Evolutionary conservation across 2,797 vertebrate genomes (phyloP).

Genomic region (Danionella dracula): DNA sequence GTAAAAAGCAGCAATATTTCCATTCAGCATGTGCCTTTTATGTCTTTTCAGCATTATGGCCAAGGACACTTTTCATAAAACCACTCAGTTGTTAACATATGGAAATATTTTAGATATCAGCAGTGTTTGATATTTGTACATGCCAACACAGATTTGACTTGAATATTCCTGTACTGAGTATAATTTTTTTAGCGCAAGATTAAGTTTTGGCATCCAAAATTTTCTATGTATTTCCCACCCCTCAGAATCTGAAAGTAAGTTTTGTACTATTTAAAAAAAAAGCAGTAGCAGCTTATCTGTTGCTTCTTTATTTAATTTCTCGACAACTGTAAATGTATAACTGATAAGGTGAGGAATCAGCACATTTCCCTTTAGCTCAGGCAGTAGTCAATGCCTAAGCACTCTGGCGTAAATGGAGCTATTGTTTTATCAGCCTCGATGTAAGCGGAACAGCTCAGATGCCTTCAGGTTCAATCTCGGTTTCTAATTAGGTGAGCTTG

Average conservation of each 20-base stretch:
- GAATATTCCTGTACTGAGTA: too few species aligned
- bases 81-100: too few species aligned
- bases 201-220: too few species aligned
- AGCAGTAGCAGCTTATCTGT: constrained; percentile 68
- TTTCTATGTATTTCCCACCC: too few species aligned
- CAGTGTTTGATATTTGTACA: too few species aligned
- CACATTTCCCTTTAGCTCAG: constrained; percentile 68
- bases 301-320: constrained; percentile 64
- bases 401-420: constrained; percentile 56
- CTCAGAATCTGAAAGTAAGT: too few species aligned
- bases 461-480: too few species aligned
- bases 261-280: too few species aligned
- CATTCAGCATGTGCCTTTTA: constrained; percentile 6
- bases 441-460: background rate
- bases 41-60: background rate
- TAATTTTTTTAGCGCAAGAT: too few species aligned
- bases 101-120: too few species aligned
- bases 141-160: too few species aligned
- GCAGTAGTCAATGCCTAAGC: constrained; percentile 57
- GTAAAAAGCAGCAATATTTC: constrained; percentile 25
- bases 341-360: constrained; percentile 61
- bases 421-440: constrained; percentile 56
- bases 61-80: background rate
- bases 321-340: constrained; percentile 71
- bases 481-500: too few species aligned